Evolutionary conservation across 2,113 vertebrate species (phyloP), one percentile per base, ranked within the genome.

Genomic region (Lepus europaeus): DNA sequence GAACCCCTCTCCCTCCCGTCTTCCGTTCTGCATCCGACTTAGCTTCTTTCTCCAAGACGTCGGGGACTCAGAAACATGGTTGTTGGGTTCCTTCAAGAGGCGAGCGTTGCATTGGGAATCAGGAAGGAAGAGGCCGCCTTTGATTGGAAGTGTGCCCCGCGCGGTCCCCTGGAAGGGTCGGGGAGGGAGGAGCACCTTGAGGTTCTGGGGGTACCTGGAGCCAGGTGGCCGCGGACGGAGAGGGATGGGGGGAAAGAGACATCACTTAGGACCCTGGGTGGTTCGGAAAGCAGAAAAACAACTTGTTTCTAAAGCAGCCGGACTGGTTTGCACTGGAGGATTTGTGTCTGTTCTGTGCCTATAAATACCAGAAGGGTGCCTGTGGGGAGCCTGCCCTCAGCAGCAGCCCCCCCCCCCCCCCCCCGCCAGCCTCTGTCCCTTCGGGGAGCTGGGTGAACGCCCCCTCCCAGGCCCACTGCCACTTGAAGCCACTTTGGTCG

Each of bases 291-390:
- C 56, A 89, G 92, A 94, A 97, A 97, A 96, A 96, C 96, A 97
- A 96, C 93, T 94, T 92, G 91, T 92, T 97, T 96, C 80, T 94
- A 93, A 97, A 97, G 97, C 96, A 97, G 96, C 76, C 56, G 1
- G 93, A 96, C 96, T 96, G 97, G 96, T 97, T 97, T 96, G 90
- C 92, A 79, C 91, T 93, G 88, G 95, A 97, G 89, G 90, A 93
- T 20, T 93, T 92, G 91, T 94, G 93, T 45, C 1, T 83, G 84
- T 39, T 68, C 8, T 90, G 92, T 92, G 83, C 84, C 91, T 95
- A 29, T 94, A 96, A 96, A 95, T 93, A 91, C 93, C 89, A 91
- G 91, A 82, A 73, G 64, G 86, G 93, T 86, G 76, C 70, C 70
- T 45, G 49, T 85, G 74, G 66, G 79, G 80, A 77, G 79, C 36